Evolutionary conservation across 2,113 vertebrate genomes (phyloP).

Genomic region (Trematocara nigrifrons): DNA sequence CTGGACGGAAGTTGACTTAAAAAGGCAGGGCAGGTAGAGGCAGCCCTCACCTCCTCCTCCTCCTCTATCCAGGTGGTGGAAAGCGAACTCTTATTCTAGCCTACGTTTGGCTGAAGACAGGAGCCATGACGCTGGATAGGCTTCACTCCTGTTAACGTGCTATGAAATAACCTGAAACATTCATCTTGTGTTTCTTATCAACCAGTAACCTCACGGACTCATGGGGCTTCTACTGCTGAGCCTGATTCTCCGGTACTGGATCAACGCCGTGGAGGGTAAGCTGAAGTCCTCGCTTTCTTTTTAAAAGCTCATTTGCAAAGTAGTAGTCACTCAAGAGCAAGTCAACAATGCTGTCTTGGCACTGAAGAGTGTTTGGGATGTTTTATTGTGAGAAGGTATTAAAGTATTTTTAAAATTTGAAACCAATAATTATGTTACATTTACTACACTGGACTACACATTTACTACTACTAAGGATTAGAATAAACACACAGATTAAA

Average conservation of each 20-base stretch:
- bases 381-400: not conserved
- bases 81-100: not conserved
- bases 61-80: slow-evolving; percentile 43
- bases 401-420: not conserved
- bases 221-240: slow-evolving; percentile 92
- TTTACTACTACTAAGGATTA: not conserved
- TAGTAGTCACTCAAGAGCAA: not conserved
- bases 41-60: slow-evolving; percentile 4
- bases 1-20: slow-evolving; percentile 86
- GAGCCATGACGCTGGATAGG: not conserved
- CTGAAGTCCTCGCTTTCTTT: not conserved
- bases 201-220: slow-evolving; percentile 83
- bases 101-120: not conserved
- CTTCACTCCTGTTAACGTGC: slow-evolving; percentile 5
- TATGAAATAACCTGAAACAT: slow-evolving; percentile 40
- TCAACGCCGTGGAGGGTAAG: slow-evolving; percentile 87
- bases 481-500: not conserved
- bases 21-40: slow-evolving; percentile 62
- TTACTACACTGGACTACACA: not conserved
- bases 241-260: slow-evolving; percentile 86
- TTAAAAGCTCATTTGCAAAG: not conserved
- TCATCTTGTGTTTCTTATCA: slow-evolving; percentile 67
- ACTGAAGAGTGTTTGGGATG: not conserved
- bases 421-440: not conserved
- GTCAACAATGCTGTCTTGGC: not conserved